phyloP scores from a whole-genome alignment of 2,888 invertebrate species.

The Tetrapedia diversipes region DNA sequence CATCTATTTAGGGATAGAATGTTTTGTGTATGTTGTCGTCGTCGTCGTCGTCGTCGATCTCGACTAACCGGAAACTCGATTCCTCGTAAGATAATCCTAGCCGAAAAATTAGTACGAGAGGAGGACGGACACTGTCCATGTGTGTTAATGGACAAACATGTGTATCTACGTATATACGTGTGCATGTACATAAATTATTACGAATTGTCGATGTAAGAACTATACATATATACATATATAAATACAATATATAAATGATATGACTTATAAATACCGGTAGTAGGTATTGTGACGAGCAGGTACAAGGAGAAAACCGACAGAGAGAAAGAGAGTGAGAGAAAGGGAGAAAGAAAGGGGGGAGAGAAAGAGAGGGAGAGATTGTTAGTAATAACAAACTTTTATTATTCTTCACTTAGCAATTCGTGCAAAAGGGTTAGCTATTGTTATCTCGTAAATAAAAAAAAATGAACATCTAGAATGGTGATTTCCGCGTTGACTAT shows the following conservation, averaged over 20 bases:
- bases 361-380: constrained; percentile 37
- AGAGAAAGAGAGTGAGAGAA: constrained; percentile 1
- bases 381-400: constrained; percentile 36
- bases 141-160: constrained; percentile 22
- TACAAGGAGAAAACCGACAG: constrained; percentile 14
- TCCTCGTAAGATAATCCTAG: constrained; percentile 22
- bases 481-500: constrained; percentile 16
- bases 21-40: constrained; percentile 7
- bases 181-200: constrained; percentile 76
- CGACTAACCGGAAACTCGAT: constrained; percentile 20
- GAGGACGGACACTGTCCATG: constrained; percentile 9
- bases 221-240: constrained; percentile 50
- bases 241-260: constrained; percentile 42
- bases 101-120: constrained; percentile 1
- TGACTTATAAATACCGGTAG: constrained; percentile 51
- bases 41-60: constrained; percentile 26
- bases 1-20: constrained; percentile 17
- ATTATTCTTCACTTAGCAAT: constrained; percentile 27
- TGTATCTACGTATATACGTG: constrained; percentile 62
- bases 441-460: constrained; percentile 9
- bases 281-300: constrained; percentile 25
- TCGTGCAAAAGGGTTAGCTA: constrained; percentile 21
- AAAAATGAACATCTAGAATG: not conserved
- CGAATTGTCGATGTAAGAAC: constrained; percentile 74
- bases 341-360: constrained; percentile 11